A percentile compares a stretch with the other conserved stretches of the same genome.
phyloP scores from a whole-genome alignment of 2,888 invertebrate genomes.

The Palloptera scutellata region DNA sequence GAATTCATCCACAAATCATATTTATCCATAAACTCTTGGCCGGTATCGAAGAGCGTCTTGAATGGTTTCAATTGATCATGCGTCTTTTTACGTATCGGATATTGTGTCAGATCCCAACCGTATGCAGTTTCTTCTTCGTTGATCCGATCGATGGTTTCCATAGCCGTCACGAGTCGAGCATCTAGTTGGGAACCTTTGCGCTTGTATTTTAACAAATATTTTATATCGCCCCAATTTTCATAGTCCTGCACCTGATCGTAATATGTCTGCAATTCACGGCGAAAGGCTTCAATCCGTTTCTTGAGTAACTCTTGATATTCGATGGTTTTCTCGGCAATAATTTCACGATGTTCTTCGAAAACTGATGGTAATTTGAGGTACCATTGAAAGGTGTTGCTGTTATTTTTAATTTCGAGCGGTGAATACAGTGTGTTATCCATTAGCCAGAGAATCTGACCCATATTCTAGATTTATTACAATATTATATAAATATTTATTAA shows the following conservation, averaged over 20 bases:
- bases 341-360: conserved; percentile 82
- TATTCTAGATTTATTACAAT: conserved; percentile 50
- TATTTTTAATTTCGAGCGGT: conserved; percentile 86
- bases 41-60: conserved; percentile 88
- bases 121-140: conserved; percentile 91
- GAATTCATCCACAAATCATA: conserved; percentile 86
- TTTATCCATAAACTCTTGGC: conserved; percentile 84
- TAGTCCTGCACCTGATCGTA: conserved; percentile 84
- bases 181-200: conserved; percentile 81
- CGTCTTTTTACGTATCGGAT: conserved; percentile 81
- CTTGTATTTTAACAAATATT: conserved; percentile 83
- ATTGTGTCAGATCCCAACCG: conserved; percentile 87
- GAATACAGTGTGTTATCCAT: conserved; percentile 83
- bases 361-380: conserved; percentile 82
- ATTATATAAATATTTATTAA: conserved; percentile 2
- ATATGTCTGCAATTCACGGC: conserved; percentile 82
- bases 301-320: conserved; percentile 87
- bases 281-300: conserved; percentile 81
- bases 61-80: conserved; percentile 85
- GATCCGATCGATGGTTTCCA: conserved; percentile 83
- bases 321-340: conserved; percentile 80
- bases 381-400: conserved; percentile 89
- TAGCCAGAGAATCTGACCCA: conserved; percentile 82
- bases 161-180: conserved; percentile 71
- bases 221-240: conserved; percentile 86